Percentiles rank a stretch among this genome's conserved stretches.
Evolutionary conservation across 2,113 vertebrate species (phyloP).

Genomic region (Glaucidium brasilianum): DNA sequence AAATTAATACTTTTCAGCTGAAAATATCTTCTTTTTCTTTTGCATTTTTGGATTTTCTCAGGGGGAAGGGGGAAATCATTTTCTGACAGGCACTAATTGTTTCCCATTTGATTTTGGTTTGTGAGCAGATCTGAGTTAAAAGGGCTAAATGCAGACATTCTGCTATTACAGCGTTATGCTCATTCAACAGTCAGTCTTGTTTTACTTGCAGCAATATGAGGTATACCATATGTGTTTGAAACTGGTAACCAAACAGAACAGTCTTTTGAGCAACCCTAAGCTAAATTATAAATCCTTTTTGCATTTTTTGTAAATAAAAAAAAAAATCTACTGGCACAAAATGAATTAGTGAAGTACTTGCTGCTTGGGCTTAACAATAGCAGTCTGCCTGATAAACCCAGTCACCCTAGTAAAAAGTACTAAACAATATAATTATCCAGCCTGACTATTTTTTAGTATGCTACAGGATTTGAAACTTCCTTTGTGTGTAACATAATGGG

Average conservation of each 20-base stretch:
- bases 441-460: background rate
- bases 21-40: conserved; percentile 2
- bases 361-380: background rate
- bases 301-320: conserved; percentile 55
- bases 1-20: conserved; percentile 22
- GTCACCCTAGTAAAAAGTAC: background rate
- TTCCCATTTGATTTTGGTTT: conserved; percentile 61
- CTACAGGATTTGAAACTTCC: background rate
- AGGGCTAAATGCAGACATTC: conserved; percentile 56
- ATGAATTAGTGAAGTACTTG: background rate
- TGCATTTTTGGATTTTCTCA: conserved; percentile 44
- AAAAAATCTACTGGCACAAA: background rate
- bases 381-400: background rate
- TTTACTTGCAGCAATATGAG: conserved; percentile 66
- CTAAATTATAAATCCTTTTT: conserved; percentile 67
- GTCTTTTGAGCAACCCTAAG: conserved; percentile 51
- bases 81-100: conserved; percentile 60
- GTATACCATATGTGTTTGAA: conserved; percentile 65
- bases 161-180: conserved; percentile 46
- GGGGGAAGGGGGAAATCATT: background rate
- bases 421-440: background rate
- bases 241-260: conserved; percentile 60
- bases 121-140: conserved; percentile 41
- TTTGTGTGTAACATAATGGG: background rate
- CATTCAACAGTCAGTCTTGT: conserved; percentile 62